Evolutionary conservation across 1,140 invertebrate species (phyloP).

Genomic region (Drosophila pandora): DNA sequence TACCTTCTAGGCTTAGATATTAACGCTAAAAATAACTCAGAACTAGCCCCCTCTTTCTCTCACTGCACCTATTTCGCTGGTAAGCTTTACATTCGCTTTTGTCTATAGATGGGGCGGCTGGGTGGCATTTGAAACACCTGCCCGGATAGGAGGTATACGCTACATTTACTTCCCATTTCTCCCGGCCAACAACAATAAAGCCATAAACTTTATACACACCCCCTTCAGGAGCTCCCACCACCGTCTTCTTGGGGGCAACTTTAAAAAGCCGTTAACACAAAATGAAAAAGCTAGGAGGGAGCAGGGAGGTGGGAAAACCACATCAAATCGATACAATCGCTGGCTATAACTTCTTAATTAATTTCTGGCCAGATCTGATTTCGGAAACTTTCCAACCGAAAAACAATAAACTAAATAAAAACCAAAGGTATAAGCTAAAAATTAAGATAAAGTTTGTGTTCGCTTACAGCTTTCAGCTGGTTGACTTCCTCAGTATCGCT

Average conservation of each 20-base stretch:
- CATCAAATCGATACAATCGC: constrained; percentile 34
- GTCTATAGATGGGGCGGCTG: constrained; percentile 12
- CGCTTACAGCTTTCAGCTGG: constrained; percentile 84
- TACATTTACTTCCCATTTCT: constrained; percentile 38
- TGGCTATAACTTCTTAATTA: constrained; percentile 32
- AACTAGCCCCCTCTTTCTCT: background rate
- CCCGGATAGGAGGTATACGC: constrained; percentile 11
- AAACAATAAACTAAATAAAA: background rate
- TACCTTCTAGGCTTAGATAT: too few relatives aligned
- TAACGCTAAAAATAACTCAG: too few relatives aligned
- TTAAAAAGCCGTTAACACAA: constrained; percentile 15
- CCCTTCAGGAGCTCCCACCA: background rate
- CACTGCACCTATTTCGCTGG: background rate
- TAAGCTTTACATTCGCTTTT: constrained; percentile 20
- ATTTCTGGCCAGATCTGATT: constrained; percentile 20
- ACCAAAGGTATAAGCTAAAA: constrained; percentile 5
- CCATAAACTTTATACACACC: constrained; percentile 11
- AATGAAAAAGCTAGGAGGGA: constrained; percentile 2
- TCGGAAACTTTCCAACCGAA: constrained; percentile 1
- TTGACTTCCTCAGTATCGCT: constrained; percentile 80
- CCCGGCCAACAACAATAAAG: constrained; percentile 1
- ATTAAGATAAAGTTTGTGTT: constrained; percentile 26
- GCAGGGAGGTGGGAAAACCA: background rate
- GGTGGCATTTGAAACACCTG: constrained; percentile 11
- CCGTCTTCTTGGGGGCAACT: constrained; percentile 2